These are phyloP conservation scores for Oxyura jamaicensis DNA, from an alignment of 2,113 vertebrate species.

Conservation along the genomic window DNA sequence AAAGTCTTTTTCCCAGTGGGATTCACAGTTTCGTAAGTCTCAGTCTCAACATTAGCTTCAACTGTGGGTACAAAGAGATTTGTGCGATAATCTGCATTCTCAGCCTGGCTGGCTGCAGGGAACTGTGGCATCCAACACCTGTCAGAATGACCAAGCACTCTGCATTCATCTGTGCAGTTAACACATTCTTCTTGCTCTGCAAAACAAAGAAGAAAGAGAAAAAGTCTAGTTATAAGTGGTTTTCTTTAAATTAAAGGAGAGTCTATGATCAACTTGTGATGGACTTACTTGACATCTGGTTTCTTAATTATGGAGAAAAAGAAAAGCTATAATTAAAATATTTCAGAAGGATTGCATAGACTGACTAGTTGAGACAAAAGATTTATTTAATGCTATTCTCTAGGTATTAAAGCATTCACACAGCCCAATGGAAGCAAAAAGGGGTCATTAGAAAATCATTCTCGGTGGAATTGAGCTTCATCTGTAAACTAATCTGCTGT, in stretches of 20 bases:
- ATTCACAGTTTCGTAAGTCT: constrained; percentile 95
- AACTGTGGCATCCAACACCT: constrained; percentile 99
- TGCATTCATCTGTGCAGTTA: constrained; percentile 98
- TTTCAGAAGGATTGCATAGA: constrained; percentile 76
- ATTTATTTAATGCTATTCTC: constrained; percentile 75
- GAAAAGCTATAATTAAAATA: constrained; percentile 77
- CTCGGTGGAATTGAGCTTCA: constrained; percentile 64
- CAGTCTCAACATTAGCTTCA: constrained; percentile 93
- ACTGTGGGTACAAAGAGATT: constrained; percentile 98
- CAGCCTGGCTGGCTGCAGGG: constrained; percentile 91
- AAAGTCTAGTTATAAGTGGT: constrained; percentile 62
- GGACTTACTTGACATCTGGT: constrained; percentile 68
- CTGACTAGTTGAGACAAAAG: constrained; percentile 69
- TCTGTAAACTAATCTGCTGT: constrained; percentile 65
- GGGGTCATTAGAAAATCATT: constrained; percentile 68
- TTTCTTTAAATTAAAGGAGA: constrained; percentile 58
- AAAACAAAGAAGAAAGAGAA: constrained; percentile 74
- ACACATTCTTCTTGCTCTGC: constrained; percentile 97
- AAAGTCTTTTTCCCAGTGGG: constrained; percentile 98
- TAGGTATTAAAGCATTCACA: constrained; percentile 64
- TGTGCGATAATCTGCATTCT: constrained; percentile 98
- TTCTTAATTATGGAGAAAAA: constrained; percentile 76
- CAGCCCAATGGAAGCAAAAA: constrained; percentile 66
- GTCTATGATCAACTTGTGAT: constrained; percentile 29
- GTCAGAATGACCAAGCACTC: constrained; percentile 98